phyloP scores from a whole-genome alignment of 2,113 vertebrate genomes.

The Chelonoidis abingdonii region DNA sequence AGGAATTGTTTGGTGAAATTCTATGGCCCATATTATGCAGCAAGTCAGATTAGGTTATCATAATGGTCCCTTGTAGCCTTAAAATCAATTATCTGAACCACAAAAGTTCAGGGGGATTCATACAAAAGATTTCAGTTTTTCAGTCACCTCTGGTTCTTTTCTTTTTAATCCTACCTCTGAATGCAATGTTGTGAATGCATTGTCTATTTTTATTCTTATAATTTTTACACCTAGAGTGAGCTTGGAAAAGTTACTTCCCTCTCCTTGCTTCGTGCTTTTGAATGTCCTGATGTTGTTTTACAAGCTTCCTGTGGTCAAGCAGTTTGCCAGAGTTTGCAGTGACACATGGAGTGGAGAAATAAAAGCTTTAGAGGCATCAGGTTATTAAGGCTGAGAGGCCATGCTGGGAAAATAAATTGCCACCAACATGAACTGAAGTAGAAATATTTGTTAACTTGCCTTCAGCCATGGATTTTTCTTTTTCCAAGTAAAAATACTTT shows the following conservation, averaged over 20 bases:
- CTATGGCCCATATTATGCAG: background rate
- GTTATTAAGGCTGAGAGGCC: conserved; percentile 41
- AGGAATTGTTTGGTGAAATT: background rate
- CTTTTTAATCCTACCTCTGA: background rate
- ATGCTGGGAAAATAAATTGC: conserved; percentile 57
- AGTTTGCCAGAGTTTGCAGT: conserved; percentile 38
- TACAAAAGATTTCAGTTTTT: background rate
- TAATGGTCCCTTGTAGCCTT: background rate
- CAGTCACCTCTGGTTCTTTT: background rate
- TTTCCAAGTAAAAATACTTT: background rate
- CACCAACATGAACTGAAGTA: conserved; percentile 37
- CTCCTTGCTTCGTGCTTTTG: background rate
- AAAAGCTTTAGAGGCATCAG: conserved; percentile 35
- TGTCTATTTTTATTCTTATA: background rate
- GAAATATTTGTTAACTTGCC: conserved; percentile 58
- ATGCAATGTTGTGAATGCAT: background rate
- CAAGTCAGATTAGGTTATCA: background rate
- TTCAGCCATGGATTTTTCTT: background rate
- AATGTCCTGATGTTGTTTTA: conserved; percentile 6
- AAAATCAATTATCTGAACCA: background rate
- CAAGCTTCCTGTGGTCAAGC: conserved; percentile 35
- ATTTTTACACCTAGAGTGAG: background rate
- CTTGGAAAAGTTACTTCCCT: background rate
- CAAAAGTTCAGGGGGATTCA: rapidly evolving
- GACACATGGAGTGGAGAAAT: conserved; percentile 1